Evolutionary conservation across 2,797 vertebrate genomes (phyloP).

Genomic region (Danio albolineatus): DNA sequence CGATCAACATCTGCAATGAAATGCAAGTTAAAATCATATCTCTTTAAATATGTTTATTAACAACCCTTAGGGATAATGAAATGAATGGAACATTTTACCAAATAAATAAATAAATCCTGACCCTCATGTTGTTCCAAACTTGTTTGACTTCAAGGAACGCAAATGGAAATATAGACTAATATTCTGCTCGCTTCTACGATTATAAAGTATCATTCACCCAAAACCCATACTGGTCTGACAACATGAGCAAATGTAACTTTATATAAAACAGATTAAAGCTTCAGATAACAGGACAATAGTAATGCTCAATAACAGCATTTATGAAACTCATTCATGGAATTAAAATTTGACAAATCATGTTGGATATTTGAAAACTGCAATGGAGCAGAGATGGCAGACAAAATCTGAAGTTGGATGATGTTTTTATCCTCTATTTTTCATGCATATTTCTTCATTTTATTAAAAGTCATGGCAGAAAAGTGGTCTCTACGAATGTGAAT

Average conservation of each 20-base stretch:
- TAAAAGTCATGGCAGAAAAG: background rate
- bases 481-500: background rate
- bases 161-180: background rate
- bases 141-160: background rate
- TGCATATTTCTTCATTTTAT: background rate
- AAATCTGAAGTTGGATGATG: background rate
- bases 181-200: background rate
- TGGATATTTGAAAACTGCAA: background rate
- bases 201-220: no score
- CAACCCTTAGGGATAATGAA: background rate
- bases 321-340: no score
- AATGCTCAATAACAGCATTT: background rate
- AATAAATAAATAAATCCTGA: background rate
- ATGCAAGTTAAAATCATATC: background rate
- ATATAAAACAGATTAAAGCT: background rate
- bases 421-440: background rate
- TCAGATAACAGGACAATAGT: background rate
- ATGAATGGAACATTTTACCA: background rate
- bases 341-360: background rate
- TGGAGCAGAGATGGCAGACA: background rate
- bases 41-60: background rate
- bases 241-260: background rate
- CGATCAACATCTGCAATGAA: background rate
- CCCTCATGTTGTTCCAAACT: background rate
- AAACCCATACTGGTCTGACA: conserved; percentile 1